phyloP scores from a whole-genome alignment of 2,888 invertebrate species.

The Xanthia togata region DNA sequence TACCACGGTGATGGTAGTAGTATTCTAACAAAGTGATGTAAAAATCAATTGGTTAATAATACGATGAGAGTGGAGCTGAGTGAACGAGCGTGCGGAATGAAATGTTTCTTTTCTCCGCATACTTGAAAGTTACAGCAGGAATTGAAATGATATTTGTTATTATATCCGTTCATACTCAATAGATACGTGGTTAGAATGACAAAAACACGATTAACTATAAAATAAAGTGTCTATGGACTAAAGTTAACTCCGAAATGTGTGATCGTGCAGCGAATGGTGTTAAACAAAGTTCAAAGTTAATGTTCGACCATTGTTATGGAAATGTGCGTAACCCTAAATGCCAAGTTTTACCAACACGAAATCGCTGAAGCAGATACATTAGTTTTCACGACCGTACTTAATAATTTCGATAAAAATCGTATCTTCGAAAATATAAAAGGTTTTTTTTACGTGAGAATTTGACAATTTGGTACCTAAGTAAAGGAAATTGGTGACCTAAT shows the following conservation, averaged over 20 bases:
- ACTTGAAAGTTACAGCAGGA: constrained; percentile 19
- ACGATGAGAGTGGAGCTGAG: constrained; percentile 29
- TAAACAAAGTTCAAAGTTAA: constrained; percentile 44
- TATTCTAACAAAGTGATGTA: constrained; percentile 1
- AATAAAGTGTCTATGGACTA: not conserved
- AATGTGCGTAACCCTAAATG: constrained; percentile 40
- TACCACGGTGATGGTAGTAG: constrained; percentile 12
- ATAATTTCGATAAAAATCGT: constrained; percentile 26
- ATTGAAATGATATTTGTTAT: constrained; percentile 14
- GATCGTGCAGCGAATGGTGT: constrained; percentile 23
- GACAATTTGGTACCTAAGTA: too few species aligned
- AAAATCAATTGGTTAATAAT: constrained; percentile 24
- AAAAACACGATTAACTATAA: not conserved
- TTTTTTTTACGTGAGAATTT: constrained; percentile 6
- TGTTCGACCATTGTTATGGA: constrained; percentile 37
- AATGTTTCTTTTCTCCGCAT: constrained; percentile 21
- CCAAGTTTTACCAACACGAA: constrained; percentile 37
- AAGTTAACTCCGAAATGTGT: constrained; percentile 10
- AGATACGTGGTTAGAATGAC: not conserved
- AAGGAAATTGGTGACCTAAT: constrained; percentile 42
- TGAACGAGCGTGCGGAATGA: constrained; percentile 3
- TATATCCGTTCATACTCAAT: not conserved
- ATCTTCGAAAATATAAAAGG: constrained; percentile 3
- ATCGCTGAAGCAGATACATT: constrained; percentile 43
- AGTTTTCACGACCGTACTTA: constrained; percentile 27